Evolutionary conservation across 1,140 invertebrate species (phyloP), one percentile per base, ranked within the genome.

Genomic region (Lutraria rhynchaena): DNA sequence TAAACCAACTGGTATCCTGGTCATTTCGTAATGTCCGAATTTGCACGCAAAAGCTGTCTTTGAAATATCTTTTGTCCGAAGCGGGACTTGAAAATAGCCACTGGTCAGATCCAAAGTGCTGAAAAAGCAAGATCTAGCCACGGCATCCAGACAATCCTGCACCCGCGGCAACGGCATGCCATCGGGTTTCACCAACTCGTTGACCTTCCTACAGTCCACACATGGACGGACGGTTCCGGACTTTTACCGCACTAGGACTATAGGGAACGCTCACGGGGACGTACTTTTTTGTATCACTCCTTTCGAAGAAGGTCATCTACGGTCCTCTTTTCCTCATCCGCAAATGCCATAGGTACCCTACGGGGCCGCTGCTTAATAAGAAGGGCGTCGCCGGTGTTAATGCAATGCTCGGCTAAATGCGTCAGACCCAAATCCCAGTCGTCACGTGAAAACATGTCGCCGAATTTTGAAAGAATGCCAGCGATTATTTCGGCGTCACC

Each of bases 1-100:
- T 15, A 82, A n/a, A 4, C 44, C 29, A 31, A 63, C 44, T 53
- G 76, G 53, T 61, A 51, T 46, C 5, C n/a, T 11, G 27, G 9
- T 35, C 76, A 44, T 29, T 46, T 55, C 65, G 19, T 17, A 60
- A 22, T 31, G 33, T 1, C 67, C 22, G 53, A 19, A 53, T 22
- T 70, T 70, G 11, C 63, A 51, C 5, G 27, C 19, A 55, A 78
- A 77, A 19, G 81, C 81, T 1, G 92, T 92, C 57, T 91, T 89
- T 51, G 90, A 61, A 7, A 71, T 85, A 53, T 88, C 88, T 9
- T 86, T 75, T n/a, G 71, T 19, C 19, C 89, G 55, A 4, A 94
- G 60, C 35, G 19, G 63, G 2, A 93, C 78, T 65, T 93, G 92
- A 88, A 89, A 89, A 57, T 82, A 89, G 5, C 83, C 87, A 33